phyloP scores from a whole-genome alignment of 64 coral and sea anemone genomes.

The Porites australiensis region DNA sequence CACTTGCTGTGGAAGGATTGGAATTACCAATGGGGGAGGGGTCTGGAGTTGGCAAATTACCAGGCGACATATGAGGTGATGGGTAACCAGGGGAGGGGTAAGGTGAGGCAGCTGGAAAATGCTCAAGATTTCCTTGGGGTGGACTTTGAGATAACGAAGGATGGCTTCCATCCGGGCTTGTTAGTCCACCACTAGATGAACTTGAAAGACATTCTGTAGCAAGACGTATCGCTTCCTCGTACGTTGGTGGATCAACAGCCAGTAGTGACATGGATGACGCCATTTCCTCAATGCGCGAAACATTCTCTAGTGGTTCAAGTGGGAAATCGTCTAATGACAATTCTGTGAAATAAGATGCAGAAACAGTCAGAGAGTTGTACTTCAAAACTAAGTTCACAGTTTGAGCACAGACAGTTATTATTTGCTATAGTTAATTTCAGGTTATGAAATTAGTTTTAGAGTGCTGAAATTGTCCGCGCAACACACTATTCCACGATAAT shows the following conservation, averaged over 20 bases:
- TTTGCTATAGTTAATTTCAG: too few relatives aligned
- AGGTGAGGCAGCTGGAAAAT: conserved; percentile 68
- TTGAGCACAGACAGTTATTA: too few relatives aligned
- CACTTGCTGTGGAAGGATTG: conserved; percentile 73
- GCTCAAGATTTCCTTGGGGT: conserved; percentile 77
- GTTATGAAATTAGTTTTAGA: too few relatives aligned
- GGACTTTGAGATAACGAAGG: conserved; percentile 59
- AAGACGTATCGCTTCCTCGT: conserved; percentile 84
- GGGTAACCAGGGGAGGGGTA: conserved; percentile 74
- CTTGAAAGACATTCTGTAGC: conserved; percentile 72
- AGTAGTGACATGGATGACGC: conserved; percentile 65
- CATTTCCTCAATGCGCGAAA: conserved; percentile 41
- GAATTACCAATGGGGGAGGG: conserved; percentile 80
- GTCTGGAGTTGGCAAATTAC: conserved; percentile 84
- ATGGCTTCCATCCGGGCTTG: conserved; percentile 79
- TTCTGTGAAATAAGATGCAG: conserved; percentile 21
- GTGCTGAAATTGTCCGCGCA: too few relatives aligned
- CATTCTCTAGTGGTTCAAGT: conserved; percentile 10
- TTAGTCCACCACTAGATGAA: conserved; percentile 48
- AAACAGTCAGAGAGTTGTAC: neutral
- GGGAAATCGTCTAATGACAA: conserved; percentile 38
- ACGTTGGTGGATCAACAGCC: conserved; percentile 75
- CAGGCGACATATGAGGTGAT: conserved; percentile 45
- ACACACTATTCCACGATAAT: too few relatives aligned
- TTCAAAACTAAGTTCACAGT: neutral